Evolutionary conservation across 2,113 vertebrate genomes (phyloP).

Genomic region (Dolichotis patagonum): DNA sequence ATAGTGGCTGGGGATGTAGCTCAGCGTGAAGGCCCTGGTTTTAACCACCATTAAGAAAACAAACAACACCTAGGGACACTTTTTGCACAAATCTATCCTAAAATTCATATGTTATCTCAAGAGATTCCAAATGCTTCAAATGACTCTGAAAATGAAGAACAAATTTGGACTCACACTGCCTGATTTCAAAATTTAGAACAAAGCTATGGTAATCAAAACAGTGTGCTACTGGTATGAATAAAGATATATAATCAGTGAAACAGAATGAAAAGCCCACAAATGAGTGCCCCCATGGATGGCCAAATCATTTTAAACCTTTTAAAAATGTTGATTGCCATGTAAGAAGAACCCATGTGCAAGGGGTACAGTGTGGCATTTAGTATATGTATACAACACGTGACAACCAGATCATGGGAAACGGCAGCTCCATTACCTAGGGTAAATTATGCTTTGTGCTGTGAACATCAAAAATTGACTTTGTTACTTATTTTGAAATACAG

Average conservation of each 20-base stretch:
- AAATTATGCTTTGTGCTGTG: background rate
- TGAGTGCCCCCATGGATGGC: too few relatives aligned
- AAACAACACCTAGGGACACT: too few relatives aligned
- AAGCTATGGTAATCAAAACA: too few relatives aligned
- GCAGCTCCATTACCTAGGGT: background rate
- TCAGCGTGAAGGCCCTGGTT: too few relatives aligned
- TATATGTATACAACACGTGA: background rate
- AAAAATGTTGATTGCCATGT: background rate
- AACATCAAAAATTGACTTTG: background rate
- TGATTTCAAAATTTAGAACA: too few relatives aligned
- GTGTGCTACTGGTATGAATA: background rate
- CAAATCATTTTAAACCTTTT: background rate
- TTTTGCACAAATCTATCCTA: too few relatives aligned
- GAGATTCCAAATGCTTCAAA: too few relatives aligned
- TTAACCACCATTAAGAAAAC: too few relatives aligned
- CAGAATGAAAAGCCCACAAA: background rate
- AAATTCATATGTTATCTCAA: too few relatives aligned
- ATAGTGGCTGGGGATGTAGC: too few relatives aligned
- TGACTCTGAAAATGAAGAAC: too few relatives aligned
- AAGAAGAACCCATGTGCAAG: background rate
- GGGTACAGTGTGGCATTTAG: background rate
- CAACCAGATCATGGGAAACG: background rate
- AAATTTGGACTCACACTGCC: too few relatives aligned
- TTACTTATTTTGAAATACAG: background rate
- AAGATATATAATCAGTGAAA: background rate